Percentiles rank a stretch among this genome's conserved stretches.
phyloP scores from a whole-genome alignment of 2,888 invertebrate genomes.

The Orchesella flavescens region DNA sequence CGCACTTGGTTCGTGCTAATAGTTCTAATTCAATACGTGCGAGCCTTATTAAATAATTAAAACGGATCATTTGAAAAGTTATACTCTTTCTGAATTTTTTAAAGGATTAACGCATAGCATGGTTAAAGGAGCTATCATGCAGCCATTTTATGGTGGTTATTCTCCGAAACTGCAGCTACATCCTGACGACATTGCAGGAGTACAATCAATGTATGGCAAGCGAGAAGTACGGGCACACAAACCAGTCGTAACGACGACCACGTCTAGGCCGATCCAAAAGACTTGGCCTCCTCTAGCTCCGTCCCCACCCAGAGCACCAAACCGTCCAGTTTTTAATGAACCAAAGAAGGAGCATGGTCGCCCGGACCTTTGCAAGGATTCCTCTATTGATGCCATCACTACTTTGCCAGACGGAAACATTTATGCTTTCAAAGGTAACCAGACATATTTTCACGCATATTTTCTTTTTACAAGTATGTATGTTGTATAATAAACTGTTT shows the following conservation, averaged over 20 bases:
- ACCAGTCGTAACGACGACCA: constrained; percentile 20
- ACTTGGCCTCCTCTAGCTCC: constrained; percentile 10
- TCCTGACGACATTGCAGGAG: constrained; percentile 67
- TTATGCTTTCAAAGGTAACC: constrained; percentile 58
- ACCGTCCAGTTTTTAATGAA: not conserved
- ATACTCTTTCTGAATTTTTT: too few species aligned
- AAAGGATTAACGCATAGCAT: constrained; percentile 66
- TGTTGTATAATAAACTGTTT: too few species aligned
- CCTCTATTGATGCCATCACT: constrained; percentile 66
- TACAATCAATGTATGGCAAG: constrained; percentile 61
- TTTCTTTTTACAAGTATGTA: too few species aligned
- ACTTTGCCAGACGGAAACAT: constrained; percentile 61
- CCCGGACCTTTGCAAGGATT: constrained; percentile 64
- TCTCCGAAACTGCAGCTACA: constrained; percentile 65
- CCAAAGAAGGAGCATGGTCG: constrained; percentile 7
- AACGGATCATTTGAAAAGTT: too few species aligned
- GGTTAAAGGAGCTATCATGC: constrained; percentile 67
- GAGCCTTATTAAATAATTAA: too few species aligned
- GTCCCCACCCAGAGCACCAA: not conserved
- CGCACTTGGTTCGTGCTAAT: constrained; percentile 75
- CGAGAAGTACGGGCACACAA: constrained; percentile 27
- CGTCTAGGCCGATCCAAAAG: constrained; percentile 9
- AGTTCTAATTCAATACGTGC: too few species aligned
- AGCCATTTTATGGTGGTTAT: constrained; percentile 66
- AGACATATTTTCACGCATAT: too few species aligned